Conservation (phyloP, 1,140 invertebrate genomes). For the Heliconius congener region DNA sequence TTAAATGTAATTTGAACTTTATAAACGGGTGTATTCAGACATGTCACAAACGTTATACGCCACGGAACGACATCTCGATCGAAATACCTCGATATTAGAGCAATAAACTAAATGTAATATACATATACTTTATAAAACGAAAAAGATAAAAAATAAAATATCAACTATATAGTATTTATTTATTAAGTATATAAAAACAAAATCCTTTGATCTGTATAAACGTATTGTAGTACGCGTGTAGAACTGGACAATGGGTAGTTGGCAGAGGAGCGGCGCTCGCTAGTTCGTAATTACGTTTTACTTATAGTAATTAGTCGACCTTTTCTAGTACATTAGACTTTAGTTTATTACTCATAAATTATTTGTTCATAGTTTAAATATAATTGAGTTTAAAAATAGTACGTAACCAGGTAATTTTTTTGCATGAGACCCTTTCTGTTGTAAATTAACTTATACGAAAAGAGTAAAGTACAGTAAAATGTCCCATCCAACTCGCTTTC, state of each 20-base stretch:
- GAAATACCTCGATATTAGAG: not conserved
- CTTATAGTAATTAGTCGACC: conserved; percentile 64
- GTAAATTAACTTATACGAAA: too few relatives aligned
- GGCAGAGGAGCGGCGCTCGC: conserved; percentile 36
- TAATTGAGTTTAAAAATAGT: not conserved
- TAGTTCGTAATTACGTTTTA: conserved; percentile 72
- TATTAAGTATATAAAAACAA: not conserved
- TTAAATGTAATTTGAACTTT: too few relatives aligned
- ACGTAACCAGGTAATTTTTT: not conserved
- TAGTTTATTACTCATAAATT: not conserved
- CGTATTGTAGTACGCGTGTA: not conserved
- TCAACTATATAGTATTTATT: not conserved
- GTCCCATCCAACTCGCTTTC: too few relatives aligned
- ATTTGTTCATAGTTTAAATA: not conserved
- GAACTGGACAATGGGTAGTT: not conserved
- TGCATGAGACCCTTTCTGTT: not conserved
- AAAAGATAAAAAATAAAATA: not conserved
- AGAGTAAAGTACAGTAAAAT: too few relatives aligned
- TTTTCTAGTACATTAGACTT: not conserved
- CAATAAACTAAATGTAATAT: not conserved
- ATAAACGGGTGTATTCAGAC: too few relatives aligned
- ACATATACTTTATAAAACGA: too few relatives aligned
- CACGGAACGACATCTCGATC: too few relatives aligned
- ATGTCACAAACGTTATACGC: too few relatives aligned
- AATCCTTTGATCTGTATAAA: not conserved